Evolutionary conservation across 1,140 invertebrate species (phyloP).

Genomic region (Cydia amplana): DNA sequence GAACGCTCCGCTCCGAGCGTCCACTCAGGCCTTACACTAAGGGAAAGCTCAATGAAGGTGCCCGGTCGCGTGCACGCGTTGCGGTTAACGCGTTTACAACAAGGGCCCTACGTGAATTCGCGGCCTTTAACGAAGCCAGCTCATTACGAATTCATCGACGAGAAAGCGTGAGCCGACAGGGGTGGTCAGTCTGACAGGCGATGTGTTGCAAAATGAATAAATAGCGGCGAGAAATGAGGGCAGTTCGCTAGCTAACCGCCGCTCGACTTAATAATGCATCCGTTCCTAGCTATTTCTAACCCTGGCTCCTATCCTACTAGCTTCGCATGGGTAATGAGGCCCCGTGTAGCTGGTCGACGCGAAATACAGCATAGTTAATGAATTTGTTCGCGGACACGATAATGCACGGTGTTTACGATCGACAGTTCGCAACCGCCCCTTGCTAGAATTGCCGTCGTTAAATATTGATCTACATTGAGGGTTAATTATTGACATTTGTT

Average conservation of each 20-base stretch:
- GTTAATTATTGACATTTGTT: background rate
- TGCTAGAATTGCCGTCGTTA: conserved; percentile 46
- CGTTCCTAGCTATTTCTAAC: conserved; percentile 40
- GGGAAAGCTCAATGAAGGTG: conserved; percentile 20
- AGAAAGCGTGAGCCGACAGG: conserved; percentile 55
- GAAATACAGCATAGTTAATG: conserved; percentile 65
- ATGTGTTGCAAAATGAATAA: conserved; percentile 79
- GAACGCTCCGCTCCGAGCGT: too few relatives aligned
- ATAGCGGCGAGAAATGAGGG: conserved; percentile 77
- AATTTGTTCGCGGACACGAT: conserved; percentile 65
- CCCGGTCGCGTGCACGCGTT: conserved; percentile 52
- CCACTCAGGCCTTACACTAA: too few relatives aligned
- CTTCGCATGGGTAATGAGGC: conserved; percentile 39
- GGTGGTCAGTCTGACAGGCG: conserved; percentile 69
- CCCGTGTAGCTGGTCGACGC: conserved; percentile 53
- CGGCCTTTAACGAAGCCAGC: conserved; percentile 68
- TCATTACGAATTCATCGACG: conserved; percentile 72
- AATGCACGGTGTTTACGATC: conserved; percentile 70
- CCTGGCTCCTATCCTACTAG: conserved; percentile 30
- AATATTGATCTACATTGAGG: conserved; percentile 18
- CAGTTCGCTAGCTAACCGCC: conserved; percentile 71
- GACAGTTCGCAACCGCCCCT: conserved; percentile 65
- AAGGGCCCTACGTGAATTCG: conserved; percentile 58
- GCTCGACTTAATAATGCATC: conserved; percentile 66
- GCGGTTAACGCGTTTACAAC: conserved; percentile 60